A percentile compares a stretch with the other conserved stretches of the same genome.
phyloP scores from a whole-genome alignment of 2,888 invertebrate species.

The Trimorus sp. region DNA sequence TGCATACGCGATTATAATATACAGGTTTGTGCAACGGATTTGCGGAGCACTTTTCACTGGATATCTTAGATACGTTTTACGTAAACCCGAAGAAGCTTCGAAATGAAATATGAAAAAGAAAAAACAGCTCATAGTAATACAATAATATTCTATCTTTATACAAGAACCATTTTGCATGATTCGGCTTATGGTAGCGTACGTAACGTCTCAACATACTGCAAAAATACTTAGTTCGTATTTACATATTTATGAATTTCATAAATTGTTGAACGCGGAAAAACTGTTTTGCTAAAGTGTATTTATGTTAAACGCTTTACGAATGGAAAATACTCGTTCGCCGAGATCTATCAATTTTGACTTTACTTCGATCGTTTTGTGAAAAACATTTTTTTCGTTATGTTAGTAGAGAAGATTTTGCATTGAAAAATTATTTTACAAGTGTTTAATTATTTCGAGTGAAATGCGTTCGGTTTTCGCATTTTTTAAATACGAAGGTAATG shows the following conservation, averaged over 20 bases:
- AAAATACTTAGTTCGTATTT: slow-evolving; percentile 27
- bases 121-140: slow-evolving; percentile 55
- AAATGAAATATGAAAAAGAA: slow-evolving; percentile 60
- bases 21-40: slow-evolving; percentile 56
- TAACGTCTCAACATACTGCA: slow-evolving; percentile 35
- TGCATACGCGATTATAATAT: slow-evolving; percentile 53
- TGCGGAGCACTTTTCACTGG: slow-evolving; percentile 34
- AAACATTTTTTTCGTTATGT: too few species aligned
- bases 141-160: slow-evolving; percentile 55
- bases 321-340: too few species aligned
- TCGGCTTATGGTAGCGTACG: slow-evolving; percentile 45
- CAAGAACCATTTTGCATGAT: slow-evolving; percentile 52
- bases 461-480: too few species aligned
- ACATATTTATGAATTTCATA: slow-evolving; percentile 3
- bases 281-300: not conserved
- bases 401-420: too few species aligned
- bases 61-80: slow-evolving; percentile 53
- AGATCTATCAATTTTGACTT: too few species aligned
- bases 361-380: too few species aligned
- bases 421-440: too few species aligned
- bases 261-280: slow-evolving; percentile 3
- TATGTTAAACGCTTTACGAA: too few species aligned
- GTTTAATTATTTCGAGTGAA: too few species aligned
- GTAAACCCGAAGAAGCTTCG: slow-evolving; percentile 52
- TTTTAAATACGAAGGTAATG: too few species aligned